A percentile compares a stretch with the other conserved stretches of the same genome.
Conservation (phyloP, 2,113 vertebrate species). For the Esox niger region DNA sequence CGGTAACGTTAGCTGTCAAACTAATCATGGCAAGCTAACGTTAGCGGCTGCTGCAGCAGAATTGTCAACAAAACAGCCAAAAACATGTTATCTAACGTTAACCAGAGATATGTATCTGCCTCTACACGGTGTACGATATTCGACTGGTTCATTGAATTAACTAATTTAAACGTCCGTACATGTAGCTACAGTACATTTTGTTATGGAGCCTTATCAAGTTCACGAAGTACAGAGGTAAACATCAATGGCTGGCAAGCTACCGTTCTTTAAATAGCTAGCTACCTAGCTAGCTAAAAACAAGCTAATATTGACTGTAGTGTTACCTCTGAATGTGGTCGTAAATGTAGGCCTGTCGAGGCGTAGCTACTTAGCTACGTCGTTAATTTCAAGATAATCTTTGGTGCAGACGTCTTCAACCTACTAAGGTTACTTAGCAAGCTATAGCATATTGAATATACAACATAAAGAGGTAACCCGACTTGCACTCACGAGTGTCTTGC, state of each 20-base stretch:
- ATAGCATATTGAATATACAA: constrained; percentile 35
- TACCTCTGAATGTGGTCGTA: constrained; percentile 48
- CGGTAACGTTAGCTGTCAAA: not conserved
- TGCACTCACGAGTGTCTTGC: constrained; percentile 44
- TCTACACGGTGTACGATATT: no score
- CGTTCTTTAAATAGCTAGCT: no score
- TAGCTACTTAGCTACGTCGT: constrained; percentile 46
- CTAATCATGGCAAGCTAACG: not conserved
- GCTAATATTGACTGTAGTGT: no score
- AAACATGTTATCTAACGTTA: no score
- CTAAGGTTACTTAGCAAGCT: constrained; percentile 10
- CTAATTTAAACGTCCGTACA: not conserved
- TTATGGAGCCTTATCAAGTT: not conserved
- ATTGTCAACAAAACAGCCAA: not conserved
- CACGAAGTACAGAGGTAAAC: not conserved
- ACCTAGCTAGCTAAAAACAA: constrained; percentile 55
- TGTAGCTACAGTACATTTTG: not conserved
- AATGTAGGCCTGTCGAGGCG: constrained; percentile 57
- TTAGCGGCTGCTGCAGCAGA: not conserved
- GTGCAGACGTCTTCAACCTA: constrained; percentile 47
- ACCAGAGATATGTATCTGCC: no score
- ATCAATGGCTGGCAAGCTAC: constrained; percentile 19
- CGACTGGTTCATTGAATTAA: no score
- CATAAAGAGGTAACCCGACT: constrained; percentile 19
- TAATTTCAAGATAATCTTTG: constrained; percentile 67